Evolutionary conservation across 1,140 invertebrate species (phyloP), one percentile per base, ranked within the genome.

Genomic region (Dreissena polymorpha): DNA sequence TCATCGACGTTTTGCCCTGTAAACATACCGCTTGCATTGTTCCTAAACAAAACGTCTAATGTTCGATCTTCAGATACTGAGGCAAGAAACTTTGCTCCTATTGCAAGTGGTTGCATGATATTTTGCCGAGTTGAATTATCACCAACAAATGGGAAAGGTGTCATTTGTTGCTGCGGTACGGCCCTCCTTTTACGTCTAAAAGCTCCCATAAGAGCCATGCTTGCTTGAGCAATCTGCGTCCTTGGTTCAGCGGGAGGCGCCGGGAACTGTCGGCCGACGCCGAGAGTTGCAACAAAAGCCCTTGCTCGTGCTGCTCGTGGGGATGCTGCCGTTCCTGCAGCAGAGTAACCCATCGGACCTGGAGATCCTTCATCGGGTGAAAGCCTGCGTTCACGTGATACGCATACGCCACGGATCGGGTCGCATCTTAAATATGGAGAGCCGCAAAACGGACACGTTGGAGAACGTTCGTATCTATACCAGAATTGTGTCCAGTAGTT

Each of bases 401-500:
- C 71, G 75, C 80, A 83, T 3, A 51, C n/a, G 21, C 69, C n/a
- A 7, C 50, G 27, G 14, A 23, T 27, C 21, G 69, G 18, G 51
- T 83, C 80, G 29, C 80, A 83, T 7, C 71, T 23, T 49, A 74
- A 25, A 50, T 74, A 83, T 18, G 80, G 80, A 68, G 71, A 51
- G 3, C 80, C 80, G 69, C 80, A 83, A 50, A 50, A 69, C 75
- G 72, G 80, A 57, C 80, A 83, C 10, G 60, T 74, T 13, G 80
- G 71, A 14, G 80, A 74, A 16, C 60, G 50, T 29, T 83, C 80
- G 25, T 83, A 83, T n/a, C 65, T 83, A 53, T 83, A 83, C 80
- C 80, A 83, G 16, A 83, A 83, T 5, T 57, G 80, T 16, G 71
- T 83, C 80, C 80, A 83, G 64, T 74, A 83, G n/a, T 16, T 18